A percentile compares a stretch with the other conserved stretches of the same genome.
These are phyloP conservation scores for Psix sp. DNA, from an alignment of 1,140 invertebrate genomes.

Conservation along the genomic window DNA sequence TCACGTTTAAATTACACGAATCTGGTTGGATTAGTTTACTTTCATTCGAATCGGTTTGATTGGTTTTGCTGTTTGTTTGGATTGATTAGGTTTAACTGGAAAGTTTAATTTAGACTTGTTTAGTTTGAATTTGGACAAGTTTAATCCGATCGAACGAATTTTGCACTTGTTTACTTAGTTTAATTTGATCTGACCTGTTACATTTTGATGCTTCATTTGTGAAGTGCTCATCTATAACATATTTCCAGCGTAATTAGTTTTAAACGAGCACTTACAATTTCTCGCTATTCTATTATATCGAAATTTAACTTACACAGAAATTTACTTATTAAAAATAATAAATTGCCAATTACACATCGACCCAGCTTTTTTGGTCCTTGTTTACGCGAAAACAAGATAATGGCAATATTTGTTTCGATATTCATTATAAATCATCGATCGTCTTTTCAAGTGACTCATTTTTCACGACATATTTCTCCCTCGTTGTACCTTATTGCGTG, in stretches of 20 bases:
- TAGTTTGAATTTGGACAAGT: slow-evolving; percentile 46
- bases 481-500: too few relatives aligned
- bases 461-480: not conserved
- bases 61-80: slow-evolving; percentile 49
- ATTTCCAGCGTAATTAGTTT: slow-evolving; percentile 2
- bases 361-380: too few relatives aligned
- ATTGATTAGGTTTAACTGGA: slow-evolving; percentile 45
- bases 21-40: slow-evolving; percentile 38
- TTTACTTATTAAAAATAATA: too few relatives aligned
- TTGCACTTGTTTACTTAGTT: slow-evolving; percentile 25
- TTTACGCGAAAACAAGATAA: too few relatives aligned
- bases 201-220: slow-evolving; percentile 16
- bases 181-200: slow-evolving; percentile 29
- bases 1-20: slow-evolving; percentile 15
- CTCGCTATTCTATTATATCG: too few relatives aligned
- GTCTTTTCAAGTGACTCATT: too few relatives aligned
- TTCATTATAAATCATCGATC: too few relatives aligned
- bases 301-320: too few relatives aligned
- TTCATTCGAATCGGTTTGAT: slow-evolving; percentile 46
- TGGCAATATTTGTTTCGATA: too few relatives aligned
- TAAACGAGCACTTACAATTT: too few relatives aligned
- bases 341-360: too few relatives aligned
- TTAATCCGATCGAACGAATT: slow-evolving; percentile 38
- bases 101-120: slow-evolving; percentile 46
- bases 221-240: not conserved